phyloP scores from a whole-genome alignment of 1,140 invertebrate species.

The Spodoptera litura region DNA sequence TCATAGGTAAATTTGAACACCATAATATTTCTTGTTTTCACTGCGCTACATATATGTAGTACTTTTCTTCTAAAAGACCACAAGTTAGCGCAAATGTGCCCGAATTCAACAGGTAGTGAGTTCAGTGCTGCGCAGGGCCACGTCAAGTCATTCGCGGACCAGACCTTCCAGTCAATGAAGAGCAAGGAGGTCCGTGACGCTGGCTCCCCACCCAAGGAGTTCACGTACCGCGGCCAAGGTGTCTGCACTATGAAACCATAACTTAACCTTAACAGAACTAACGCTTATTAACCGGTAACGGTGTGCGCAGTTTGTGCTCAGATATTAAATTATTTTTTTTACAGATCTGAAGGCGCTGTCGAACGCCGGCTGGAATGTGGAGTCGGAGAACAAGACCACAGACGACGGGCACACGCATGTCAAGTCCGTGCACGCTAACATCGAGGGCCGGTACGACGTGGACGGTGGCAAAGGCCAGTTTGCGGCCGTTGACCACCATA shows the following conservation, averaged over 20 bases:
- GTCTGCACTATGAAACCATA: slow-evolving; percentile 59
- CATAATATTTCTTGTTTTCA: neutral
- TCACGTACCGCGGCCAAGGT: slow-evolving; percentile 85
- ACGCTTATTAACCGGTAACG: slow-evolving; percentile 81
- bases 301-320: neutral
- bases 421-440: slow-evolving; percentile 77
- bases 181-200: slow-evolving; percentile 92
- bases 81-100: slow-evolving; percentile 63
- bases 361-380: slow-evolving; percentile 83
- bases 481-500: slow-evolving; percentile 87
- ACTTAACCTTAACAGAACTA: slow-evolving; percentile 77
- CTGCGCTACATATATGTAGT: neutral
- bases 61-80: slow-evolving; percentile 7
- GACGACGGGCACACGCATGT: slow-evolving; percentile 82
- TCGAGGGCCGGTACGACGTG: slow-evolving; percentile 86
- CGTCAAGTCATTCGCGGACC: slow-evolving; percentile 90
- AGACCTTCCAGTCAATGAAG: slow-evolving; percentile 91
- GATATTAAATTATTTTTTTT: slow-evolving; percentile 54
- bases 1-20: neutral
- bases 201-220: slow-evolving; percentile 90
- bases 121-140: slow-evolving; percentile 85
- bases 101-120: slow-evolving; percentile 77
- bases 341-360: slow-evolving; percentile 82
- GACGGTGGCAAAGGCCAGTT: slow-evolving; percentile 88
- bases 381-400: slow-evolving; percentile 78